A percentile compares a stretch with the other conserved stretches of the same genome.
Conservation (phyloP, 2,113 vertebrate species). For the Oenanthe melanoleuca region DNA sequence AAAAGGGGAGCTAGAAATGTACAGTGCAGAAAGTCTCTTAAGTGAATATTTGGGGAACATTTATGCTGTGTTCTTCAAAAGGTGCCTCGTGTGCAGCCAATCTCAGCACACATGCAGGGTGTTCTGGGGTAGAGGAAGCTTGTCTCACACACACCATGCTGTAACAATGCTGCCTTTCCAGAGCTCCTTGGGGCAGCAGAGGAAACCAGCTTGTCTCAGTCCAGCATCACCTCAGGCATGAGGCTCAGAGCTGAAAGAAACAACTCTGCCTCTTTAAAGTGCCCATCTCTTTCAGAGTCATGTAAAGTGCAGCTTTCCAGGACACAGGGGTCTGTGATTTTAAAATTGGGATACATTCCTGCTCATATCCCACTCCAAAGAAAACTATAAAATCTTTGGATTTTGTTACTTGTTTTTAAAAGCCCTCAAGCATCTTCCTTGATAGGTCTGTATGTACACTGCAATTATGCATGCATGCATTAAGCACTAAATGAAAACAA, state of each 20-base stretch:
- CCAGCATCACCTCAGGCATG: not conserved
- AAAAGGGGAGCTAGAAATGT: not conserved
- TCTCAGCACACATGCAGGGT: not conserved
- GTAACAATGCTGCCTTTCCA: accelerated
- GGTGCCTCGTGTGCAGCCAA: accelerated
- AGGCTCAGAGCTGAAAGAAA: not conserved
- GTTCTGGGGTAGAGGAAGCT: not conserved
- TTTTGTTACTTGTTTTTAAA: conserved; percentile 18
- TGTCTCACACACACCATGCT: not conserved
- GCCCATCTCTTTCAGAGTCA: not conserved
- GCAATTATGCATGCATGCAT: conserved; percentile 65
- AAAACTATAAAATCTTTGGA: not conserved
- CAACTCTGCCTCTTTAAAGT: not conserved
- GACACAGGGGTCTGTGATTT: not conserved
- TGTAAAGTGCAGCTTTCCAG: not conserved
- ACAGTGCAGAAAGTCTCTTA: not conserved
- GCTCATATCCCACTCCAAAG: not conserved
- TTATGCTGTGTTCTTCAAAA: not conserved
- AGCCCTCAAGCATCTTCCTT: conserved; percentile 17
- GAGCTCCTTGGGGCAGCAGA: not conserved
- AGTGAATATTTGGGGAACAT: not conserved
- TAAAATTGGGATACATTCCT: accelerated
- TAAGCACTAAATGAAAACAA: conserved; percentile 72
- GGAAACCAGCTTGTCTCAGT: not conserved
- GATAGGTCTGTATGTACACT: conserved; percentile 29